Evolutionary conservation across 1,140 invertebrate species (phyloP), one percentile per base, ranked within the genome.

Genomic region (Zophobas morio): DNA sequence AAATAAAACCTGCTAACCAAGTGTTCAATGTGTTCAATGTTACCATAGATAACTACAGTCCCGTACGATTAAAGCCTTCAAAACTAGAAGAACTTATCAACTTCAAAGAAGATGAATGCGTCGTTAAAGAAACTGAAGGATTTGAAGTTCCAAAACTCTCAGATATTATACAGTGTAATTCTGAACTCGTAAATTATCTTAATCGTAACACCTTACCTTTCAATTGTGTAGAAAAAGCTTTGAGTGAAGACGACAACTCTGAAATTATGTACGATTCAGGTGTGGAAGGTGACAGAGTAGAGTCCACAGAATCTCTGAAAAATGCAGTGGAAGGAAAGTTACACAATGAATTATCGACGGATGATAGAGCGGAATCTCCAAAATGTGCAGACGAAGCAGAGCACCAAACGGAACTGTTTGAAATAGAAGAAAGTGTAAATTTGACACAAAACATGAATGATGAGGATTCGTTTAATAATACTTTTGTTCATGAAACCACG

Each of bases 11-110:
- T 33, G 78, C 75, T 6, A 82, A 83, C 79, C 85, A 85, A 81
- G 82, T 86, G 47, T 86, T 82, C 57, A 86, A 85, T 73, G 81
- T 86, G 32, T 86, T 84, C 78, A 86, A 84, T 73, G 82, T 86
- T 73, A 81, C 82, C 51, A 81, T 85, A 60, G 81, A 84, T 75
- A 82, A 82, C 6, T 81, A 78, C 72, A 80, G 49, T 76, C 77
- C 76, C 49, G 37, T 81, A 37, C 66, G 77, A 57, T 74, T 79
- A 36, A 80, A 80, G 73, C 74, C 71, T 42, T 71, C 76, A 33
- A 82, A 82, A 70, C 54, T 82, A 49, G 70, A 77, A 4, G 76
- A 82, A 37, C 70, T 83, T 49, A 82, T 84, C 8, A 47, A 77
- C 34, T 77, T 79, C 8, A 75, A 77, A 39, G 70, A 82, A 40